These are phyloP conservation scores for Drosophila nigromelanica DNA, from an alignment of 1,140 invertebrate genomes.

Conservation along the genomic window DNA sequence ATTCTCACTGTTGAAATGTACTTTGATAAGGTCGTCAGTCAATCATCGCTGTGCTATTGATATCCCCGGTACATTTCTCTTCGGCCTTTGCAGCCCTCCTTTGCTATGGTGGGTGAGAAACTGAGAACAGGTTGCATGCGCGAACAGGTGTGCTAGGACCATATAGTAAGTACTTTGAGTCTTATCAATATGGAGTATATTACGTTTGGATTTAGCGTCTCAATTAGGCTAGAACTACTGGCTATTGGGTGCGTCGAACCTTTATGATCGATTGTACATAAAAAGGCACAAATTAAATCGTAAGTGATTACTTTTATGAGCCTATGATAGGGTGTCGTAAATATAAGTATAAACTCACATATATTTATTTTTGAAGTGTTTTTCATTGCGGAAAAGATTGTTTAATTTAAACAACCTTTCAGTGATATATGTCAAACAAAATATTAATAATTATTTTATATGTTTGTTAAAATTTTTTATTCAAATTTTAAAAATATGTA, in stretches of 20 bases:
- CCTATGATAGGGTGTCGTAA: conserved; percentile 5
- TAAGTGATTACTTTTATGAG: conserved; percentile 30
- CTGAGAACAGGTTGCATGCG: not conserved
- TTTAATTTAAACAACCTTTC: not conserved
- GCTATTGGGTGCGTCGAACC: conserved; percentile 18
- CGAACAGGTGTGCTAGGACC: conserved; percentile 60
- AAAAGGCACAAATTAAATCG: conserved; percentile 27
- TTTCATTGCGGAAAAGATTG: not conserved
- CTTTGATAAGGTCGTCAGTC: conserved; percentile 29
- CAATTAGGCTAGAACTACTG: conserved; percentile 22
- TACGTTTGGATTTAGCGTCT: conserved; percentile 51
- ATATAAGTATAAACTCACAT: not conserved
- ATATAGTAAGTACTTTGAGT: conserved; percentile 3
- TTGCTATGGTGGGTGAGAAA: not conserved
- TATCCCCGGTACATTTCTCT: conserved; percentile 64
- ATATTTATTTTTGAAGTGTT: not conserved
- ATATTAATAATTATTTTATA: not conserved
- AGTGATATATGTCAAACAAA: not conserved
- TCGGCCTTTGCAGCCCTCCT: conserved; percentile 38
- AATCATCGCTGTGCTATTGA: conserved; percentile 19
- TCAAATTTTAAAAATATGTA: not conserved
- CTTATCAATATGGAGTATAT: conserved; percentile 53
- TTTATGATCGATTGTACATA: conserved; percentile 39
- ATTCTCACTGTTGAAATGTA: conserved; percentile 6
- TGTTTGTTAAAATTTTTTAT: not conserved